These are phyloP conservation scores for Pocota personata DNA, from an alignment of 2,888 invertebrate genomes.

Conservation along the genomic window DNA sequence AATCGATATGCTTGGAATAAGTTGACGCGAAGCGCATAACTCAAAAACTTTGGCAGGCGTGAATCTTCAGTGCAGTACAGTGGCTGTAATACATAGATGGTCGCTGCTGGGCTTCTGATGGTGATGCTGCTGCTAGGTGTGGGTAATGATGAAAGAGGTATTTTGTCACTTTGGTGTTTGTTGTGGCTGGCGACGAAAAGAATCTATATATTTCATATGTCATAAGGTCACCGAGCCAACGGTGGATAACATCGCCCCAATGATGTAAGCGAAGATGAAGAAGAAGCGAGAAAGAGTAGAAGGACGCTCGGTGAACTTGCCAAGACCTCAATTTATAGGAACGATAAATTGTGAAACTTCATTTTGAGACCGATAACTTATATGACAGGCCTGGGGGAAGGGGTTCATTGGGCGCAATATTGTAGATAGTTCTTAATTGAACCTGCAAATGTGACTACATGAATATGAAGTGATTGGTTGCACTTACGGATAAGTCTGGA, in stretches of 20 bases:
- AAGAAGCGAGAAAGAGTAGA: constrained; percentile 12
- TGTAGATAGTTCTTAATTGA: constrained; percentile 54
- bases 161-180: constrained; percentile 71
- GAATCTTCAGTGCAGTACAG: constrained; percentile 56
- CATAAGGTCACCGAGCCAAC: constrained; percentile 65
- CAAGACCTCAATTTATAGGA: constrained; percentile 74
- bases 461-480: constrained; percentile 16
- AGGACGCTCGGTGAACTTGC: constrained; percentile 67
- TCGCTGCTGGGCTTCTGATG: constrained; percentile 16
- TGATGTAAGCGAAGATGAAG: constrained; percentile 1
- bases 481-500: constrained; percentile 2
- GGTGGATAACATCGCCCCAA: constrained; percentile 61
- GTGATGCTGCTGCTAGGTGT: constrained; percentile 45
- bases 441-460: constrained; percentile 18
- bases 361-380: constrained; percentile 40
- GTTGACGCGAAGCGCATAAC: constrained; percentile 65
- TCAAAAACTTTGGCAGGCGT: constrained; percentile 68
- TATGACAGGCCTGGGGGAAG: constrained; percentile 51
- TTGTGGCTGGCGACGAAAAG: constrained; percentile 51
- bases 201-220: constrained; percentile 70
- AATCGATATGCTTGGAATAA: constrained; percentile 68
- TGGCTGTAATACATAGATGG: constrained; percentile 34
- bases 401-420: not conserved
- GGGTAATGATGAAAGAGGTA: constrained; percentile 71
- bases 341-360: constrained; percentile 73